These are phyloP conservation scores for Ceraclea dissimilis DNA, from an alignment of 2,888 invertebrate species.

Conservation along the genomic window DNA sequence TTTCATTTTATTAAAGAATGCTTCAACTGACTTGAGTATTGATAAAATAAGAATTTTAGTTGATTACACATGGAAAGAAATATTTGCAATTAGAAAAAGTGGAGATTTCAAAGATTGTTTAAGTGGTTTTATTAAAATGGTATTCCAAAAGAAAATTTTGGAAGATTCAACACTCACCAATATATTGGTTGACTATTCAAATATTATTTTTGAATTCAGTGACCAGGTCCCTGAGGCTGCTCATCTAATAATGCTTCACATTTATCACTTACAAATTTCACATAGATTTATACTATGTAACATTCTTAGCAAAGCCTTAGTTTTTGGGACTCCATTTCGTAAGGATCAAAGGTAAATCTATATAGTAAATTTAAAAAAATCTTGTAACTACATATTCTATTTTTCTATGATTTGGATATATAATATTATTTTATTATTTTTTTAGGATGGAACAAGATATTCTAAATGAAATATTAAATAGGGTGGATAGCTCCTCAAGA, in stretches of 20 bases:
- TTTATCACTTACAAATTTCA: constrained; percentile 24
- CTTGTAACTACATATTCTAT: not conserved
- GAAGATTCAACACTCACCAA: constrained; percentile 3
- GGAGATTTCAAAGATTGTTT: constrained; percentile 40
- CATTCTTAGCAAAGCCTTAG: constrained; percentile 32
- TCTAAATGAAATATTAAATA: not conserved
- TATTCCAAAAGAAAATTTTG: constrained; percentile 26
- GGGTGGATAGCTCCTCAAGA: no score
- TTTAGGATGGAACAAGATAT: not conserved
- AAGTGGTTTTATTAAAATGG: constrained; percentile 37
- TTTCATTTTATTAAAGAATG: constrained; percentile 32
- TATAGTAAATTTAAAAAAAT: not conserved
- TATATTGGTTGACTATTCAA: constrained; percentile 14
- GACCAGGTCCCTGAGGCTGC: constrained; percentile 35
- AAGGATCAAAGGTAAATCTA: constrained; percentile 47
- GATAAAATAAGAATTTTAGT: constrained; percentile 31
- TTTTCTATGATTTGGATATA: not conserved
- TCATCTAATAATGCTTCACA: constrained; percentile 33
- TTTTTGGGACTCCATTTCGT: constrained; percentile 43
- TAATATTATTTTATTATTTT: not conserved
- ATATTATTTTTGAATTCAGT: constrained; percentile 39
- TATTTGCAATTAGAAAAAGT: constrained; percentile 43
- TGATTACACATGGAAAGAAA: constrained; percentile 39
- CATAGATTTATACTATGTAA: not conserved
- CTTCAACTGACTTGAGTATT: constrained; percentile 24